Evolutionary conservation across 2,797 vertebrate genomes (phyloP), one percentile per base, ranked within the genome.

Genomic region (Otolemur crassicaudatus): DNA sequence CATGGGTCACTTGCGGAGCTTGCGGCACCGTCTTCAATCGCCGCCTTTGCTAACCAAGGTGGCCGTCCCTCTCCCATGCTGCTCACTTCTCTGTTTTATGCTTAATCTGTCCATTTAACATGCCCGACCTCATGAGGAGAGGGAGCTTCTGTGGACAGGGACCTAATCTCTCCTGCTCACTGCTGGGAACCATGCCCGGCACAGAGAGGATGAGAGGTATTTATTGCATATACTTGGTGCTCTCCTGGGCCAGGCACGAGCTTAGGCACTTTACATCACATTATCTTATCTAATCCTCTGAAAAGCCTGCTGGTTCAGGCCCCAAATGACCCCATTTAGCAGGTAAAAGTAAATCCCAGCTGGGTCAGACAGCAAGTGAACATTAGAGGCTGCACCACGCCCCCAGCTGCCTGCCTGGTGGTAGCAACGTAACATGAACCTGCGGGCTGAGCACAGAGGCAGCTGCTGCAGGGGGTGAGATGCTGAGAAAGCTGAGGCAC

Each of bases 391-490:
- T 1, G 61, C 19, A 31, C 43, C 31, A 63, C 6, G 34, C 0
- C 0, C 46, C 29, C 20, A 3, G n/a, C 58, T 0, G 6, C 23
- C 11, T 20, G 12, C 58, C 58, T 9, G 12, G 43, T 31, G 31
- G 20, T 2, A 16, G 20, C 19, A 0, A 19, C 0, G 3, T 19
- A 0, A 19, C 0, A 1, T 25, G 34, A 58, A 3, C 31, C 37
- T 12, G 63, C n/a, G 12, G 1, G 16, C 11, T 25, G 22, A 17
- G 11, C 7, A 0, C 3, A 2, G 0, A 19, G 1, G 20, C 9
- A 22, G 0, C 22, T 5, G 0, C 87, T 5, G n/a, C 75, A 5
- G 16, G 7, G 27, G 3, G 7, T 0, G 3, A 27, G 31, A 19
- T 1, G 8, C 43, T 1, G 20, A 37, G 16, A 11, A 14, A 22